Evolutionary conservation across 2,797 vertebrate genomes (phyloP).

Genomic region (Fundulus diaphanus): DNA sequence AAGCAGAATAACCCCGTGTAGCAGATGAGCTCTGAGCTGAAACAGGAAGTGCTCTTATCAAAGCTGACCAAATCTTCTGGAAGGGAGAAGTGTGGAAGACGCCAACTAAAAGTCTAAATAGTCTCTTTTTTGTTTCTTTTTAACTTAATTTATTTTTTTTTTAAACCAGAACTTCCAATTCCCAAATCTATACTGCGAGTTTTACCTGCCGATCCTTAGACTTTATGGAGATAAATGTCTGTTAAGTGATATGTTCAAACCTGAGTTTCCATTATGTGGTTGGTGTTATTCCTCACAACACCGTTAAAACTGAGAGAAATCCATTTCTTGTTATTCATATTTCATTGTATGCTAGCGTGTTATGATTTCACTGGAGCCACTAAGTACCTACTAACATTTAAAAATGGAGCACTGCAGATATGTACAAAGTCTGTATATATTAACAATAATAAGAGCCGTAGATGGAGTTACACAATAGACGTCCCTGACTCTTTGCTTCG

Average conservation of each 20-base stretch:
- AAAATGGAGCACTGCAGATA: conserved; percentile 46
- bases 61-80: conserved; percentile 39
- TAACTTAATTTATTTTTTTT: no score
- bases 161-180: conserved; percentile 31
- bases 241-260: conserved; percentile 72
- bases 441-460: conserved; percentile 43
- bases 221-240: conserved; percentile 50
- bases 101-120: conserved; percentile 43
- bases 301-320: conserved; percentile 53
- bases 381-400: conserved; percentile 50
- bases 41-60: conserved; percentile 43
- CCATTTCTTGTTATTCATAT: conserved; percentile 34
- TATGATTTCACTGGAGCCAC: conserved; percentile 53
- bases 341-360: conserved; percentile 44
- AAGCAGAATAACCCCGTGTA: conserved; percentile 21
- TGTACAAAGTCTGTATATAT: conserved; percentile 50
- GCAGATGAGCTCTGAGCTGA: conserved; percentile 33
- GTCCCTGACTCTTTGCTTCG: conserved; percentile 21
- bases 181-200: conserved; percentile 20
- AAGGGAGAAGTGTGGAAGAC: conserved; percentile 54
- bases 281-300: conserved; percentile 48
- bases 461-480: conserved; percentile 50
- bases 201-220: conserved; percentile 28
- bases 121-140: conserved; percentile 29
- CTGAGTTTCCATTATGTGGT: conserved; percentile 70